These are phyloP conservation scores for Steinernema feltiae DNA, from an alignment of 1,140 invertebrate species.

Conservation along the genomic window DNA sequence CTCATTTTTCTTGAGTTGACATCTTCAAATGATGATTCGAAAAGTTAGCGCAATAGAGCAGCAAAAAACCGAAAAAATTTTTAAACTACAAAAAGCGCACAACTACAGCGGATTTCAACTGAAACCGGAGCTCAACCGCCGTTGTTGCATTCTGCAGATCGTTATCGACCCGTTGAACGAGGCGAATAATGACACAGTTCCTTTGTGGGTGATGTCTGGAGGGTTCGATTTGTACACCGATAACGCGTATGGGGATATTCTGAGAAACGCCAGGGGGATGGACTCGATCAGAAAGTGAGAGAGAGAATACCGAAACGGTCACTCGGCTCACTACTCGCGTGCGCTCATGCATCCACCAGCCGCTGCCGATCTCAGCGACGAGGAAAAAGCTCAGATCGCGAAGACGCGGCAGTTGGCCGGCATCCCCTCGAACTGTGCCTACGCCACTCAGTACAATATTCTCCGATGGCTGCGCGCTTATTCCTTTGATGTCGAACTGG, in stretches of 20 bases:
- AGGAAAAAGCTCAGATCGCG: background rate
- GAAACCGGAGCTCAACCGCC: conserved; percentile 5
- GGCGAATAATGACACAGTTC: conserved; percentile 13
- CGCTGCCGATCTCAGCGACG: background rate
- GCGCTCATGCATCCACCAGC: background rate
- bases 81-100: too few relatives aligned
- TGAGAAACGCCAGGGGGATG: background rate
- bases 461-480: background rate
- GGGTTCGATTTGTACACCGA: background rate
- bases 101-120: too few relatives aligned
- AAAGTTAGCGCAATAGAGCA: background rate
- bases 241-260: conserved; percentile 7
- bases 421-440: background rate
- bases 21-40: too few relatives aligned
- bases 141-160: background rate
- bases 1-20: too few relatives aligned
- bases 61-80: too few relatives aligned
- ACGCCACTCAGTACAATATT: background rate
- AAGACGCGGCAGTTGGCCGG: background rate
- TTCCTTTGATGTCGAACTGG: background rate
- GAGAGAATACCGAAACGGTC: too few relatives aligned
- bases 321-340: too few relatives aligned
- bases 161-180: background rate
- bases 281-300: background rate
- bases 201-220: conserved; percentile 4